A percentile compares a stretch with the other conserved stretches of the same genome.
Evolutionary conservation across 1,140 invertebrate species (phyloP).

Genomic region (Cardiocondyla obscurior): DNA sequence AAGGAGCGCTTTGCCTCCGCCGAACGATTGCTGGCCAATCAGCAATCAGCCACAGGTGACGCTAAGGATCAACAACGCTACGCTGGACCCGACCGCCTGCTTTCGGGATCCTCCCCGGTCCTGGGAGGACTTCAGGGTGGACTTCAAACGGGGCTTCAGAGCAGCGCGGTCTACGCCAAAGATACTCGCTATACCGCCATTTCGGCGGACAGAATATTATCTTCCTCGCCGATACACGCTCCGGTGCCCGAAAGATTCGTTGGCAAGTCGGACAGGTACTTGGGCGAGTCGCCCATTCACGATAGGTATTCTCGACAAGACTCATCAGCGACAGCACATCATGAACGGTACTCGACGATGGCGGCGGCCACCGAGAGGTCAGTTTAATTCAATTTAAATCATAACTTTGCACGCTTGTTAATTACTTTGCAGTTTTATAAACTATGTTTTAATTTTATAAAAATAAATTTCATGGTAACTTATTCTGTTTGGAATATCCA

Average conservation of each 20-base stretch:
- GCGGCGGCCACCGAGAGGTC: constrained; percentile 71
- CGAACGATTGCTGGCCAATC: constrained; percentile 75
- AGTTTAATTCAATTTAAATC: neutral
- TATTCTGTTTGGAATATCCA: neutral
- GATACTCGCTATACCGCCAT: constrained; percentile 72
- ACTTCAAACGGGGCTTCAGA: constrained; percentile 57
- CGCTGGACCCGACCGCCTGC: constrained; percentile 74
- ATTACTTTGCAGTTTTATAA: neutral
- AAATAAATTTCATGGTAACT: neutral
- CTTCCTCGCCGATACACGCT: constrained; percentile 78
- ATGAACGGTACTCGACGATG: constrained; percentile 74
- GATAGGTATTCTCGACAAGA: constrained; percentile 75
- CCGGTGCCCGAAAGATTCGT: constrained; percentile 80
- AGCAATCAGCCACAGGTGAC: constrained; percentile 68
- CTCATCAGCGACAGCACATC: constrained; percentile 62
- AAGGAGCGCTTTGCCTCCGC: constrained; percentile 77
- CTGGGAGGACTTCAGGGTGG: constrained; percentile 69
- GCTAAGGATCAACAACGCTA: constrained; percentile 77
- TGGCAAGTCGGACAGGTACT: constrained; percentile 68
- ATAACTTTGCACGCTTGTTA: neutral
- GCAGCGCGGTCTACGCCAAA: constrained; percentile 57
- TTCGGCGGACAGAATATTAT: constrained; percentile 75
- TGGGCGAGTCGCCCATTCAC: constrained; percentile 74
- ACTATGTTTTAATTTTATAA: neutral
- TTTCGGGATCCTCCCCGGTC: constrained; percentile 78